Evolutionary conservation across 2,888 invertebrate genomes (phyloP).

Genomic region (Choreutis nemorana): DNA sequence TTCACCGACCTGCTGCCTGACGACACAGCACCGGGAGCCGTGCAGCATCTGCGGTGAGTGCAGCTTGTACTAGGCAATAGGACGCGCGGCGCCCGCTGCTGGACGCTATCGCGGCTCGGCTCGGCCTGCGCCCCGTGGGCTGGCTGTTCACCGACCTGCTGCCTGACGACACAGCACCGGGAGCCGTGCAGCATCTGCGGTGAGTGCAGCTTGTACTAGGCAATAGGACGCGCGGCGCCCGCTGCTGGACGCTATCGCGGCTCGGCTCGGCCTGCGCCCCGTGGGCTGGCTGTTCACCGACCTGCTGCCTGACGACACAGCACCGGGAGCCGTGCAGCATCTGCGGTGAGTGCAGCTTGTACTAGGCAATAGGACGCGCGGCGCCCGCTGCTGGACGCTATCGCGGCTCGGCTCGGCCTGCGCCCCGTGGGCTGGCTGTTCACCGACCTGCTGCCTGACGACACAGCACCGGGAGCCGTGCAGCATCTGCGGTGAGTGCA

Average conservation of each 20-base stretch:
- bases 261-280: slow-evolving; percentile 75
- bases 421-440: slow-evolving; percentile 95
- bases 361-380: too few species aligned
- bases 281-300: slow-evolving; percentile 99
- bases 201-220: too few species aligned
- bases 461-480: slow-evolving; percentile 85
- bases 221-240: slow-evolving; percentile 22
- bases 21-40: slow-evolving; percentile 85
- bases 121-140: slow-evolving; percentile 73
- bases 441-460: slow-evolving; percentile 92
- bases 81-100: slow-evolving; percentile 78
- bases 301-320: slow-evolving; percentile 84
- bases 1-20: slow-evolving; percentile 96
- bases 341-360: slow-evolving; percentile 44
- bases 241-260: too few species aligned
- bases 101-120: slow-evolving; percentile 75
- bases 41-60: slow-evolving; percentile 64
- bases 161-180: slow-evolving; percentile 85
- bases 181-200: slow-evolving; percentile 78
- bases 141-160: slow-evolving; percentile 85
- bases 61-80: slow-evolving; percentile 22
- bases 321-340: slow-evolving; percentile 83
- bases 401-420: slow-evolving; percentile 83
- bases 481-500: slow-evolving; percentile 60
- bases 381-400: too few species aligned